These are phyloP conservation scores for Parnassius apollo DNA, from an alignment of 2,888 invertebrate genomes.

Conservation along the genomic window DNA sequence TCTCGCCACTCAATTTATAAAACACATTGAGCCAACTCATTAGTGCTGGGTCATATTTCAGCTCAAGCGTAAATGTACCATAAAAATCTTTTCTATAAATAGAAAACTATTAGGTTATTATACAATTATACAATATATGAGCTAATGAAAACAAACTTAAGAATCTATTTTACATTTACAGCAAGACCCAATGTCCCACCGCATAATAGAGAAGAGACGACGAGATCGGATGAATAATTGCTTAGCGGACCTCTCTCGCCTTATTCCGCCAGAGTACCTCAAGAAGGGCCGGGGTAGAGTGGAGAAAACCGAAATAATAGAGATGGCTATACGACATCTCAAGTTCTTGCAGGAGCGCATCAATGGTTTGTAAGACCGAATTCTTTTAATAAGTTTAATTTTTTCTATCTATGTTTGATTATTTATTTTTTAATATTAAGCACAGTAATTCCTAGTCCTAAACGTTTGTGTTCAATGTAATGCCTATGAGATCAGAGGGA, in stretches of 20 bases:
- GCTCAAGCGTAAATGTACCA: too few relatives aligned
- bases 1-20: too few relatives aligned
- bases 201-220: conserved; percentile 97
- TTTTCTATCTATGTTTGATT: too few relatives aligned
- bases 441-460: too few relatives aligned
- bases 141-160: background rate
- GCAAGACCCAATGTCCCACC: conserved; percentile 98
- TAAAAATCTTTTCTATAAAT: too few relatives aligned
- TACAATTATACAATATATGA: too few relatives aligned
- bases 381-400: conserved; percentile 9
- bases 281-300: conserved; percentile 97
- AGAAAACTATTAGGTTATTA: too few relatives aligned
- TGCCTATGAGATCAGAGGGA: too few relatives aligned
- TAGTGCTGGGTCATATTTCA: too few relatives aligned
- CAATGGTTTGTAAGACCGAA: conserved; percentile 61
- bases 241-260: conserved; percentile 93
- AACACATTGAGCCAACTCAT: too few relatives aligned
- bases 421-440: too few relatives aligned
- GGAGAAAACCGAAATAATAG: conserved; percentile 98
- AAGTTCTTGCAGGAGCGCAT: conserved; percentile 90
- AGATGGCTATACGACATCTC: conserved; percentile 98
- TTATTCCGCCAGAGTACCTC: conserved; percentile 95
- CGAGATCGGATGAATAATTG: conserved; percentile 99
- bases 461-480: too few relatives aligned
- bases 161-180: conserved; percentile 49